Evolutionary conservation across 2,888 invertebrate species (phyloP), one percentile per base, ranked within the genome.

Genomic region (Plusia festucae): DNA sequence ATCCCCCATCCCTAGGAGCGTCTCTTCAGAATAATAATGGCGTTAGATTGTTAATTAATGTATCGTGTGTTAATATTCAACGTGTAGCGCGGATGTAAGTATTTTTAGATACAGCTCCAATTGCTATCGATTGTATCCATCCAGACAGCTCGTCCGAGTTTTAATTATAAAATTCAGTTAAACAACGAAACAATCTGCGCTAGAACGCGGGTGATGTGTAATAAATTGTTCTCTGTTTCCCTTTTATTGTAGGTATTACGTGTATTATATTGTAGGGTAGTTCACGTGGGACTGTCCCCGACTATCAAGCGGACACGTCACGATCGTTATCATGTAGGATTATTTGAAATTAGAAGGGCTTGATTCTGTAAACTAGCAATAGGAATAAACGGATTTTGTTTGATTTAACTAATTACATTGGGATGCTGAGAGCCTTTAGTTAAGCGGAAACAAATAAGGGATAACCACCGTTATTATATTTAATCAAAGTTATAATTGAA

Each of bases 21-120:
- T 66, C 78, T 75, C 77, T 78, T 74, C 74, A 68, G 86, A 86
- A 87, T 88, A 86, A 79, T 82, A 86, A 88, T 83, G 72, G 66
- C 44, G 40, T 18, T 68, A 61, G 56, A 69, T 72, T 70, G 70
- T 75, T 73, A 76, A 82, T 82, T 79, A 79, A 77, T 68, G 73
- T 65, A 70, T 68, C 68, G 66, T 69, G 53, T 66, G 57, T 65
- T 54, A 52, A 61, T 59, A 67, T 69, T 61, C 44, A 24, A 40
- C 52, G 24, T 57, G 32, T 27, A 59, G 24, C n/a, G 32, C 49
- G 15, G 15, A 15, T 57, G 40, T 44, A 44, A 62, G 46, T 64
- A 49, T 65, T 69, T 55, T 34, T 55, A 62, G 55, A 68, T 18
- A 51, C 64, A 77, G 69, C 40, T 30, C 40, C n/a, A 34, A 11